phyloP scores from a whole-genome alignment of 2,797 vertebrate genomes.

The Crocodylus rhombifer region DNA sequence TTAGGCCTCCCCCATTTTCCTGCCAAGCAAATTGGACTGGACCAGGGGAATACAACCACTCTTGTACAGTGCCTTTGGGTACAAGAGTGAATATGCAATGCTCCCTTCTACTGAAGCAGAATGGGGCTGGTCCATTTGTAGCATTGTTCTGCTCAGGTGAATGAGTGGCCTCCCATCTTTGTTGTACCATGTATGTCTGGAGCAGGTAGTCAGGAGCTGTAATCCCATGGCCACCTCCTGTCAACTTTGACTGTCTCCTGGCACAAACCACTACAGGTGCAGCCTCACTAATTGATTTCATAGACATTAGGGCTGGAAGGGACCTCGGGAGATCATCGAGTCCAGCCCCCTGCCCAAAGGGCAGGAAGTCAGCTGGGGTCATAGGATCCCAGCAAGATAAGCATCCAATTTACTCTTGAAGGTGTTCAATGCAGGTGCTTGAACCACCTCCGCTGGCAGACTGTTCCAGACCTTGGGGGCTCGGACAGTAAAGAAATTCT shows the following conservation, averaged over 20 bases:
- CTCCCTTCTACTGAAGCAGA: accelerated
- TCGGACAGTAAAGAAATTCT: too few species aligned
- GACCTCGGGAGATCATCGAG: too few species aligned
- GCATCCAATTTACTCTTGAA: too few species aligned
- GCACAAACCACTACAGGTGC: background rate
- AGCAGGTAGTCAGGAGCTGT: background rate
- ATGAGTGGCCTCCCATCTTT: background rate
- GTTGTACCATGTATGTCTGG: accelerated
- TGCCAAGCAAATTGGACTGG: background rate
- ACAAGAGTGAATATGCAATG: accelerated
- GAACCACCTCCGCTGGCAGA: too few species aligned
- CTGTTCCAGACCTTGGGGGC: too few species aligned
- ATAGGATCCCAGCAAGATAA: too few species aligned
- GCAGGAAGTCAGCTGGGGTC: too few species aligned
- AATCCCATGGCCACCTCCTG: background rate
- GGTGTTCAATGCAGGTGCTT: too few species aligned
- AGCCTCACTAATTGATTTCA: background rate
- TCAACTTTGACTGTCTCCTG: conserved; percentile 19
- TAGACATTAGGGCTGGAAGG: too few species aligned
- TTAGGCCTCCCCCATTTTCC: background rate
- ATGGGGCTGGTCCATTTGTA: accelerated
- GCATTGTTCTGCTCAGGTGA: accelerated
- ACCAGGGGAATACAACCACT: background rate
- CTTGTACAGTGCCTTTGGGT: accelerated
- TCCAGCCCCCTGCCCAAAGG: too few species aligned